Evolutionary conservation across 2,797 vertebrate genomes (phyloP), one percentile per base, ranked within the genome.

Genomic region (Scolopax rusticola): DNA sequence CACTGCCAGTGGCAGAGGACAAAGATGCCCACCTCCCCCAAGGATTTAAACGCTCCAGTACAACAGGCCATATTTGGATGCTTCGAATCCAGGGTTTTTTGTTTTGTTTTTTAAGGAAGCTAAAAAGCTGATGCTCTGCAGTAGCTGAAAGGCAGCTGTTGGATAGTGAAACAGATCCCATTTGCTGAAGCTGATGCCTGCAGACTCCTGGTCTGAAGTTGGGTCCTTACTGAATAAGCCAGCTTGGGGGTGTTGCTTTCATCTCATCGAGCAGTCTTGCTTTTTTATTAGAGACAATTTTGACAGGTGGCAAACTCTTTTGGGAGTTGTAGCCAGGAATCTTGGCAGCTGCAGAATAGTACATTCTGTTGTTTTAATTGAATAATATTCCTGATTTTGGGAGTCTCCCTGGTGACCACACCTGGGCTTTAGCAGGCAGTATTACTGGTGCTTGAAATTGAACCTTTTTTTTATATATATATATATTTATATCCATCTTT

Each of bases 371-470:
- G 43, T 92, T 96, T 93, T 77, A 85, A 71, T 45, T 92, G 80
- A 88, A 90, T 96, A 27, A 93, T 77, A 51, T 95, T 92, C 77
- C 93, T 96, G 84, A 91, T 91, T 87, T 77, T 64, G 73, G 82
- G 87, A 95, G 63, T 88, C 45, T 92, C 90, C 89, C 81, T 92
- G 86, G 80, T 96, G 88, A 87, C 64, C 54, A 81, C 89, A 84
- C 91, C 96, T 95, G 97, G 93, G 93, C 93, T 96, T 84, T 51
- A 91, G 95, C 79, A 94, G 97, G 97, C 97, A 97, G 97, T 97
- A 96, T 98, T 98, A 97, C 97, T 97, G 97, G 97, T 98, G 97
- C 97, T 98, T 97, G 95, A 93, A 96, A 94, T 86, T 67, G 87
- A 96, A 96, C 94, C 88, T 93, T 83, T 97, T 98, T 97, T 98